A percentile compares a stretch with the other conserved stretches of the same genome.
Evolutionary conservation across 2,888 invertebrate genomes (phyloP).

Genomic region (Stenotaenia linearis): DNA sequence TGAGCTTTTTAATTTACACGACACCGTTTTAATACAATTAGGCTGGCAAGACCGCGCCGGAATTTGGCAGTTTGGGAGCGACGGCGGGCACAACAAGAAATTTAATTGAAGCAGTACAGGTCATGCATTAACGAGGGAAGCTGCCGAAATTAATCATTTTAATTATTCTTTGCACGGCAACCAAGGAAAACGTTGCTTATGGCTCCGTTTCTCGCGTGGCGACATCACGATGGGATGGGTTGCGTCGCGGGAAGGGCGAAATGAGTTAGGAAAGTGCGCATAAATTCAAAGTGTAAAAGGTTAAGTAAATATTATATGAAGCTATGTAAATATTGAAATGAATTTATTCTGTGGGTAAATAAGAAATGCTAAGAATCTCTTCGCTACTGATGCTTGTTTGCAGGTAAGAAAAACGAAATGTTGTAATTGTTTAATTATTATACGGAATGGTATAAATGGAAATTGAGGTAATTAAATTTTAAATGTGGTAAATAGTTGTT

Average conservation of each 20-base stretch:
- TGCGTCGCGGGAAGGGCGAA: background rate
- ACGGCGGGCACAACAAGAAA: constrained; percentile 31
- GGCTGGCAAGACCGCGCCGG: constrained; percentile 24
- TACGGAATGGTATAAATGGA: no score
- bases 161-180: constrained; percentile 32
- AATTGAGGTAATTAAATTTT: no score
- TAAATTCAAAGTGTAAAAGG: constrained; percentile 11
- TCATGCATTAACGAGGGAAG: constrained; percentile 34
- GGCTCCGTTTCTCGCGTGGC: background rate
- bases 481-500: no score
- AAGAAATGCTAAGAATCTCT: background rate
- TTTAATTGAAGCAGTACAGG: constrained; percentile 34
- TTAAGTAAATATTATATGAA: background rate
- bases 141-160: constrained; percentile 35
- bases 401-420: background rate
- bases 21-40: constrained; percentile 34
- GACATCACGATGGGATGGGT: background rate
- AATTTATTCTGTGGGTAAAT: background rate
- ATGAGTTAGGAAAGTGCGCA: background rate
- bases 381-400: background rate
- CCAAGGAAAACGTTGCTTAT: background rate
- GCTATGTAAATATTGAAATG: constrained; percentile 1
- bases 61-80: constrained; percentile 32
- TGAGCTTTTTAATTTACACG: constrained; percentile 33
- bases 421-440: background rate